Percentiles rank a stretch among this genome's conserved stretches.
These are phyloP conservation scores for Ciconia maguari DNA, from an alignment of 2,113 vertebrate genomes.

Conservation along the genomic window DNA sequence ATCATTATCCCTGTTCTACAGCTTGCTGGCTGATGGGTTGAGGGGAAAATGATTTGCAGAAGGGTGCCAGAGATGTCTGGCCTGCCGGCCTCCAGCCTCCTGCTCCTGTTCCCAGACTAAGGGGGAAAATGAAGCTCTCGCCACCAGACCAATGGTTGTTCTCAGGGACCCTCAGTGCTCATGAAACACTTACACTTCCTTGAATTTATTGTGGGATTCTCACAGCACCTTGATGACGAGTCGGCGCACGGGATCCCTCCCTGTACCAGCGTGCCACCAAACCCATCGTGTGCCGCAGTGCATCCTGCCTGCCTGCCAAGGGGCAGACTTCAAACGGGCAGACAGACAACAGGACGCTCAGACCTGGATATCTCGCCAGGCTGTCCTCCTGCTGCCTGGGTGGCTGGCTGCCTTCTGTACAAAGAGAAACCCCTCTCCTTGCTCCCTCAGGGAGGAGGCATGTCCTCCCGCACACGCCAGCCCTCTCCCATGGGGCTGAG, in stretches of 20 bases:
- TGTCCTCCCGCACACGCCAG: not conserved
- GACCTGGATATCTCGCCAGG: not conserved
- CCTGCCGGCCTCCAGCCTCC: not conserved
- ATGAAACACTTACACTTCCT: not conserved
- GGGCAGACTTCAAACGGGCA: not conserved
- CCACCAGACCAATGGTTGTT: not conserved
- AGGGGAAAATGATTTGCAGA: not conserved
- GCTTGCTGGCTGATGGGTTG: not conserved
- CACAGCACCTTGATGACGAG: not conserved
- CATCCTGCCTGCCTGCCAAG: constrained; percentile 39
- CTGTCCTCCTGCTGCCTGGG: not conserved
- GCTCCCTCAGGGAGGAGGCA: not conserved
- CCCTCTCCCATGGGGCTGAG: not conserved
- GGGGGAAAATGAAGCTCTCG: not conserved
- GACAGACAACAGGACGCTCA: not conserved
- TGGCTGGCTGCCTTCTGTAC: not conserved
- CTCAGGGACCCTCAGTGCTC: not conserved
- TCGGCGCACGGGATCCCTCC: rapidly evolving
- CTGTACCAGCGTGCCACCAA: rapidly evolving
- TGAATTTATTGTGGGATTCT: constrained; percentile 12
- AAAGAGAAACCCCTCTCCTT: not conserved
- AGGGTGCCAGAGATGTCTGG: not conserved
- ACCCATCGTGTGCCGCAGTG: not conserved
- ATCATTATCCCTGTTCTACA: not conserved
- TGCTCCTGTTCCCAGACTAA: not conserved